Base-by-base conservation (phyloP, 2,888 invertebrate genomes). In the Drosophila antonietae region DNA sequence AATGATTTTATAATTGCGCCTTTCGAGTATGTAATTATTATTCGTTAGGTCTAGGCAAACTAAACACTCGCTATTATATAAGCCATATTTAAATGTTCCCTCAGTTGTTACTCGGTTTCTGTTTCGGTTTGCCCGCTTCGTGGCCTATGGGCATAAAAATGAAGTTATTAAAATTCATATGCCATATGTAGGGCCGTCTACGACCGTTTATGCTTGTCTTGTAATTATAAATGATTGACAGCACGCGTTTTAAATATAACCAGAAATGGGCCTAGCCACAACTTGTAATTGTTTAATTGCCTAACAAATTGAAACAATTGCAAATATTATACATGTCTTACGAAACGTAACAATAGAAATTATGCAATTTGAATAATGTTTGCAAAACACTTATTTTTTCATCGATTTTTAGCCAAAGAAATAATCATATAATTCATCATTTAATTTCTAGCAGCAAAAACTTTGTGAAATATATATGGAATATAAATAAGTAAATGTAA, bases 1-100 rank as follows among this genome's bases (percentile, higher is more conserved):
- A 89, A 88, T 77, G 88, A 87, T 78, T 83, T 87, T 90, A 74
- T 87, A 87, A 87, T 87, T 90, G 78, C 65, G 74, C 73, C 77
- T 75, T 78, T 65, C 46, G 52, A 65, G 69, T 68, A 56, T 84
- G 75, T 87, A 90, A 87, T 90, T 86, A 90, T 80, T 75, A 69
- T 71, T 86, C 78, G 87, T 87, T 84, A 83, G 88, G 75, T 75
- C 73, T 28, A 28, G 28, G 28, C 23, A 18, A 78, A 59, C 75
- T 61, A 69, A 63, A 47, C 66, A 56, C 70, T 65, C 64, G 73
- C 72, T 56, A 20, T 89, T 85, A 89, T 70, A 67, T 78, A 89
- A 89, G 81, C 58, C 73, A 75, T 73, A 78, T 88, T 87, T 83
- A 89, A 87, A 81, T 73, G 56, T 52, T 14, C 18, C 31, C n/a